Base-by-base conservation (phyloP, 2,888 invertebrate species). In the Zootermopsis nevadensis region DNA sequence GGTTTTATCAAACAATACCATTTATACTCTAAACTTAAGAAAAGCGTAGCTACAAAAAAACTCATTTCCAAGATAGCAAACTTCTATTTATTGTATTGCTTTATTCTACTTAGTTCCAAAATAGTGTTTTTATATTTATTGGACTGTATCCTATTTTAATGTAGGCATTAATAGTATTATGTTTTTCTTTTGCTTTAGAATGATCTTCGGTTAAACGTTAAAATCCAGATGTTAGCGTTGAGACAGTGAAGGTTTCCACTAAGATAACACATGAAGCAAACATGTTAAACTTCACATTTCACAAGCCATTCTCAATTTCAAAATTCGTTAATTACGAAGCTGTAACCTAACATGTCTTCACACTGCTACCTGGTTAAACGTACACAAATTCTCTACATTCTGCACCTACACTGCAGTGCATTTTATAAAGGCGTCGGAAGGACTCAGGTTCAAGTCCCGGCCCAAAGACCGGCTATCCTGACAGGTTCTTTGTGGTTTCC, bases 1-100 rank as follows among this genome's bases (percentile, higher is more conserved):
- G 76, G 76, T 76, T 42, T 76, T 30, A n/a, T 76, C 48, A 42
- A 76, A 48, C 48, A 76, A 76, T 74, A 74, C n/a, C n/a, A n/a
- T 48, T n/a, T 30, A 48, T 10, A 42, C 27, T 42, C 30, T 19
- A 12, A 42, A 76, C 27, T 76, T 42, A 22, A 15, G 42, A 76
- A n/a, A 27, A 74, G 38, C 33, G 72, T 27, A 27, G 42, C 42
- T 22, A 48, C 24, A n/a, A 76, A 74, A 27, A 76, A 76, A 42
- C 42, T 76, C 42, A 76, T 76, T 48, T 76, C 48, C 31, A 48
- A 76, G 76, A 76, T 27, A 60, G 27, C 0, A 60, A 60, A 60
- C 60, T 60, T 60, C n/a, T n/a, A n/a, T 8, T 60, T 60, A 60
- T 10, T 60, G 60, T 60, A 27, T 12, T 60, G 15, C n/a, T 60